Base-by-base conservation (phyloP, 2,888 invertebrate species). In the Andrena marginata region DNA sequence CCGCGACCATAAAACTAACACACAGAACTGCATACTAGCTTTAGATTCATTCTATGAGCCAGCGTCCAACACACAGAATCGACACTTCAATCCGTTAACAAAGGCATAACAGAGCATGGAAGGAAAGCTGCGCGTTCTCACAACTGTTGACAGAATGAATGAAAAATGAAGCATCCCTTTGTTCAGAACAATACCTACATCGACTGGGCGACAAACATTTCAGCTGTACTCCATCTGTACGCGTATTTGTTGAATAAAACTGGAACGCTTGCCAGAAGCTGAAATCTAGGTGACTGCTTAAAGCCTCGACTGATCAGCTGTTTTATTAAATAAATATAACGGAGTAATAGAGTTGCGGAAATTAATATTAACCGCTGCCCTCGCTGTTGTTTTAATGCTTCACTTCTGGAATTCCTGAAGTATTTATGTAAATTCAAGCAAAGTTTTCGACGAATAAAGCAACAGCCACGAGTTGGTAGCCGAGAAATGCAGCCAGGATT, bases 341-440 rank as follows among this genome's bases (percentile, higher is more conserved):
- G 65, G 54, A 31, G 35, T 60, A 81, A 49, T 42, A 72, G 60
- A 69, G 64, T 33, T 16, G 72, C 16, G 20, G 7, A 20, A 33
- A 73, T 86, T 86, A 84, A 70, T 79, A 63, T 74, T 59, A 74
- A 64, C 56, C 51, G 54, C 56, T 54, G 65, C 62, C 67, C 49
- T 26, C 64, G 63, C 68, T 77, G 64, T 64, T 35, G 70, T 68
- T 88, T 89, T 87, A 89, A 89, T 87, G 82, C 80, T 78, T 83
- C 80, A 76, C 42, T 71, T 85, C 86, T 88, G 89, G 85, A 90
- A 90, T 90, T 90, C 89, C 90, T 90, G 87, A 89, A 87, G 87
- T 90, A 88, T 86, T 91, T 91, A 92, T 92, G 91, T 89, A 91
- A 91, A 92, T 92, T 79, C 78, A 33, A 75, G 77, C 72, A 83